Base-by-base conservation (phyloP, 2,888 invertebrate species). In the Callosobruchus maculatus region DNA sequence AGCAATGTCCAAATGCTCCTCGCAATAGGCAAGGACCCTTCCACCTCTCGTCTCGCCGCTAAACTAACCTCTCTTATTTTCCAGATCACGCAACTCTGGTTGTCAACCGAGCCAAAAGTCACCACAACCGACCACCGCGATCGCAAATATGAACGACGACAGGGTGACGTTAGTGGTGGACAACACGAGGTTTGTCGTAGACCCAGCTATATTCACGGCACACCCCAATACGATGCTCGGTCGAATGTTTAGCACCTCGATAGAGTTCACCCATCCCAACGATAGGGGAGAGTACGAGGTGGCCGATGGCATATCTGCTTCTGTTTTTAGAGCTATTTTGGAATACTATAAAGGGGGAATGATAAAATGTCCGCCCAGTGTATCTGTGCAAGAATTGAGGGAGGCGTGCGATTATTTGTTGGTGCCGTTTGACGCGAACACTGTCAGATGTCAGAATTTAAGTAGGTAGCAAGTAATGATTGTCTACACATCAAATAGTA, bases 221-320 rank as follows among this genome's bases (percentile, higher is more conserved):
- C 96, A 98, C 88, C 98, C 99, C 0, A 98, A 99, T 85, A 99
- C 99, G 0, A 98, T 99, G 98, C 89, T 99, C 49, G 99, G 99
- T n/a, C 92, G 97, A 81, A 98, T 98, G 98, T 98, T 98, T 83
- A 96, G 96, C 85, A 95, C 96, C 18, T 96, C 96, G 76, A 89
- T 94, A 79, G 97, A 95, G 82, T 96, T 97, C 86, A 95, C 96
- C 0, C 95, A 96, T 84, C 94, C 98, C 0, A 99, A 99, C 85
- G 98, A 98, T 80, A 89, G 97, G 2, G 98, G 99, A 0, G 99
- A 99, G 86, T 99, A 95, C 86, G 97, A 98, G 84, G 96, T 87
- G 0, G 98, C 98, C 0, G 98, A 99, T 79, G 99, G 99, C 0
- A 96, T 99, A 81, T 96, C 98, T 0, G 96, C 99, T 0, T 93